Conservation (phyloP, 2,797 vertebrate genomes). For the Poecilia gillii region DNA sequence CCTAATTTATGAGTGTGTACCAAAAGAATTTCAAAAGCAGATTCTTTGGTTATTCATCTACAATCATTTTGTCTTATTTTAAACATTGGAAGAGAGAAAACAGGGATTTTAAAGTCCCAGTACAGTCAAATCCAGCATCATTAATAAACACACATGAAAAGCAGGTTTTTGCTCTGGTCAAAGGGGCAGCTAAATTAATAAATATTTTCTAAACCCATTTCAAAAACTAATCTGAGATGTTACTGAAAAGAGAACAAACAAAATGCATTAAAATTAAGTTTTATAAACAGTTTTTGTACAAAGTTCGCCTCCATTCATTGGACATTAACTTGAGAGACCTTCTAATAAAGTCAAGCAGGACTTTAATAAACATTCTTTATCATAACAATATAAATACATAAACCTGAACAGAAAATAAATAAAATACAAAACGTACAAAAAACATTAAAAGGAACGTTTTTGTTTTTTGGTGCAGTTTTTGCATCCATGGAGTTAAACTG, state of each 20-base stretch:
- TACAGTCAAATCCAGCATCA: not conserved
- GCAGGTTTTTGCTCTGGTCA: not conserved
- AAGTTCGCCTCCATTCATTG: not conserved
- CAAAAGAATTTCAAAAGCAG: not conserved
- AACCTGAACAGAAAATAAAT: constrained; percentile 70
- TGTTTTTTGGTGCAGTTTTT: constrained; percentile 21
- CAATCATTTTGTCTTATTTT: not conserved
- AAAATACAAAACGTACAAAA: constrained; percentile 75
- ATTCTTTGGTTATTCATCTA: not conserved
- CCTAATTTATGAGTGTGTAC: not conserved
- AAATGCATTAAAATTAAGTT: not conserved
- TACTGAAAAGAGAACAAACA: not conserved
- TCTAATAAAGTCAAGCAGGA: constrained; percentile 41
- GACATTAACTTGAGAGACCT: constrained; percentile 8
- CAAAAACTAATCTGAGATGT: not conserved
- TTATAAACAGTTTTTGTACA: not conserved
- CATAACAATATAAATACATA: constrained; percentile 72
- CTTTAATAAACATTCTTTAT: constrained; percentile 72
- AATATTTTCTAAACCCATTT: not conserved
- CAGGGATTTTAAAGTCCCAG: not conserved
- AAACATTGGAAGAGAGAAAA: not conserved
- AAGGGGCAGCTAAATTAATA: not conserved
- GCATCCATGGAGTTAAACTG: constrained; percentile 38
- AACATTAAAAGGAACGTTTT: constrained; percentile 45
- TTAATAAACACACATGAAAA: not conserved